Conservation (phyloP, 2,888 invertebrate species). For the Hirtodrosophila alboralis region DNA sequence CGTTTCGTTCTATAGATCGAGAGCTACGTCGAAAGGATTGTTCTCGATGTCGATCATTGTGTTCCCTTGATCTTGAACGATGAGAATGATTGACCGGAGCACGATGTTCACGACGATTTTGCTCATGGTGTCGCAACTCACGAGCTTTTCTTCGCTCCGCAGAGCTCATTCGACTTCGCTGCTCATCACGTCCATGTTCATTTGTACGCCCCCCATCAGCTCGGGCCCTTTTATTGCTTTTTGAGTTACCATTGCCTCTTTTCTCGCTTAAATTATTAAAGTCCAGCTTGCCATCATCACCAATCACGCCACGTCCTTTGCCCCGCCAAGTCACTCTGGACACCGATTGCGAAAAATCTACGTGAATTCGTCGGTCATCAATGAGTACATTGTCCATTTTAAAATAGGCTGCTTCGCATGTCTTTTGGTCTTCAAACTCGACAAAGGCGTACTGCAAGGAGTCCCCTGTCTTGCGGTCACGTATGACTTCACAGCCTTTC, state of each 20-base stretch:
- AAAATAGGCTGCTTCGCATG: constrained; percentile 99
- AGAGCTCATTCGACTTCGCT: constrained; percentile 37
- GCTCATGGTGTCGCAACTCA: constrained; percentile 69
- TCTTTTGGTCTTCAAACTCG: constrained; percentile 95
- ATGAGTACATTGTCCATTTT: constrained; percentile 99
- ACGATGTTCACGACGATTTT: constrained; percentile 36
- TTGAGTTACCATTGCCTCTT: constrained; percentile 17
- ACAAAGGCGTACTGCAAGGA: constrained; percentile 99
- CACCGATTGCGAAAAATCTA: constrained; percentile 99
- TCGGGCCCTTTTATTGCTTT: background rate
- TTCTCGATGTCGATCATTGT: constrained; percentile 13
- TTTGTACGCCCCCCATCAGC: constrained; percentile 9
- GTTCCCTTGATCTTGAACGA: constrained; percentile 41
- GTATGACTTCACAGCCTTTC: constrained; percentile 96
- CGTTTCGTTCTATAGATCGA: constrained; percentile 15
- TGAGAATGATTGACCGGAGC: constrained; percentile 1
- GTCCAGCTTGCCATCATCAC: constrained; percentile 68
- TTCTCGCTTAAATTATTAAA: constrained; percentile 73
- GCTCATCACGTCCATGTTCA: constrained; percentile 7
- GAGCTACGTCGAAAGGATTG: constrained; percentile 11
- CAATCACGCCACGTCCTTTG: constrained; percentile 90
- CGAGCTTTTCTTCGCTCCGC: constrained; percentile 66
- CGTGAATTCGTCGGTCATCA: constrained; percentile 99
- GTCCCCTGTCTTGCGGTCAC: constrained; percentile 95
- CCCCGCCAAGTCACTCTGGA: constrained; percentile 96